A percentile compares a stretch with the other conserved stretches of the same genome.
These are phyloP conservation scores for Galeopterus variegatus DNA, from an alignment of 2,113 vertebrate species.

Conservation along the genomic window DNA sequence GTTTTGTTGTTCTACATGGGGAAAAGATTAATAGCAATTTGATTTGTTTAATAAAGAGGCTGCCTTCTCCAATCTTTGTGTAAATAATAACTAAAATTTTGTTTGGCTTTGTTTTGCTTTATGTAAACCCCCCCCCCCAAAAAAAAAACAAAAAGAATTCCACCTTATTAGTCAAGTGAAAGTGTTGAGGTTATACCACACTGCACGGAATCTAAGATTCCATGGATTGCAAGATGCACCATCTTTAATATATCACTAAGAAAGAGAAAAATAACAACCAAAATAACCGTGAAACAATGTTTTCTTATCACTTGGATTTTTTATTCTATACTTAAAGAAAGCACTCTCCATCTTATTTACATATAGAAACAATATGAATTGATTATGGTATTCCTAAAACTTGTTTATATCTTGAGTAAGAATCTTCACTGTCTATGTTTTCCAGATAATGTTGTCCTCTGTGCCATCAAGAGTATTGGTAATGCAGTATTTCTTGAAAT, in stretches of 20 bases:
- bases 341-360: neutral
- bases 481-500: slow-evolving; percentile 4
- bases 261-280: neutral
- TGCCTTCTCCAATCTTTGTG: neutral
- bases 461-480: neutral
- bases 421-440: neutral
- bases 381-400: neutral
- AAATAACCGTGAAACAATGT: neutral
- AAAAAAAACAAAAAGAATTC: neutral
- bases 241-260: neutral
- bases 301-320: slow-evolving; percentile 31
- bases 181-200: neutral
- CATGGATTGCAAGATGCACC: neutral
- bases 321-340: neutral
- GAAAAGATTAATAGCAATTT: neutral
- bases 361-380: neutral
- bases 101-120: neutral
- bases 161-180: neutral
- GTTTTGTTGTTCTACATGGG: neutral
- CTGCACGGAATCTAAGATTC: neutral
- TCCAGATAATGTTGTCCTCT: neutral
- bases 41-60: neutral
- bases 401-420: neutral
- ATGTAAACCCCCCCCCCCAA: too few relatives aligned
- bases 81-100: neutral